Base-by-base conservation (phyloP, 2,888 invertebrate species). In the Tryphoninae sp. region DNA sequence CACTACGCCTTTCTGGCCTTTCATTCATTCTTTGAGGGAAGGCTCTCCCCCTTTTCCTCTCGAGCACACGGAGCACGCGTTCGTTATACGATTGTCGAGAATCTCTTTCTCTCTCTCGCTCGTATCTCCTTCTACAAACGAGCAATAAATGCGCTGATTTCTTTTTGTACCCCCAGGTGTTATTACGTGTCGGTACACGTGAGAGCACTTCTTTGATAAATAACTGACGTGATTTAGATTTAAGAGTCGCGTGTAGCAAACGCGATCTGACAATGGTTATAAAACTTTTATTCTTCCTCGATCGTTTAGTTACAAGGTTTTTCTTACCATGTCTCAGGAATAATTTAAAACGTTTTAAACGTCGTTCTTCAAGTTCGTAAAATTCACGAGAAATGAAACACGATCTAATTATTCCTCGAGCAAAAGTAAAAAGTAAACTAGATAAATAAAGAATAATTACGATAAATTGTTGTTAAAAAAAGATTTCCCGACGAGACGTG, bases 21-120 rank as follows among this genome's bases (percentile, higher is more conserved):
- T 81, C 78, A 78, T 78, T 78, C 83, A 80, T 80, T 82, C 82
- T 64, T 73, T 78, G 68, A 59, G 67, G 33, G 53, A 62, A 58
- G 59, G 74, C 55, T 71, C 68, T 80, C 72, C 64, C 64, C 76
- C 75, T 58, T 23, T 22, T 23, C 59, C 23, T 72, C 65, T 62
- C 62, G 13, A 53, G 62, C 61, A n/a, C n/a, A 62, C 33, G 64
- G 33, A 76, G 59, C 67, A 68, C 67, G 67, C 75, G 75, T 76
- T 76, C 51, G 67, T 7, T 75, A 51, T 65, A 62, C 22, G 23
- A 67, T 53, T 58, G 49, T 45, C 45, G 26, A 49, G 45, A 65
- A 58, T 11, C 9, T 23, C 73, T 64, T 11, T 45, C 45, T 45
- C 13, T 45, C 45, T 11, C 45, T 45, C 13, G 2, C 45, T 9